Evolutionary conservation across 2,888 invertebrate genomes (phyloP), one percentile per base, ranked within the genome.

Genomic region (Gnatocerus cornutus): DNA sequence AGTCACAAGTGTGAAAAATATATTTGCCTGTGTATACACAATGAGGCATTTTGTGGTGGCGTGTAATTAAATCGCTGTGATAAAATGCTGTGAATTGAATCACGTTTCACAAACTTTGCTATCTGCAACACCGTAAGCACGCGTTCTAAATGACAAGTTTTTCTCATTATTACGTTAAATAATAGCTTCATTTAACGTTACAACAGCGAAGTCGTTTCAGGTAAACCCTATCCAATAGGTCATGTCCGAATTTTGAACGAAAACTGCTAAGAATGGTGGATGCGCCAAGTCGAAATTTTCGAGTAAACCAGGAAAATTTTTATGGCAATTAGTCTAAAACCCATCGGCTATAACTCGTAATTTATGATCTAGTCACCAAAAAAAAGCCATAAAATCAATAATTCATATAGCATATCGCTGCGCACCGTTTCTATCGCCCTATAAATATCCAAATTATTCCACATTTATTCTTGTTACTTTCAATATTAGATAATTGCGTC

Each of bases 141-240:
- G 62, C 66, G 61, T 66, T 56, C 48, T 48, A 66, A 70, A 66
- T 62, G 66, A 66, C 70, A 66, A 62, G 66, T 70, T 70, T 70
- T 70, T 70, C 70, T 66, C 70, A 70, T 70, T 70, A 70, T 66
- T 70, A 62, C 70, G 65, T 50, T 70, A 66, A 70, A 70, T 70
- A 70, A 70, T 70, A 66, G 70, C 70, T 70, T 70, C 66, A 70
- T 70, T 70, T 62, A 43, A 41, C 9, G 52, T 45, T 62, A 52
- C 63, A 64, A 65, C 69, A 33, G 30, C 45, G 12, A 59, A 69
- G 53, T 33, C 46, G 63, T n/a, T n/a, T n/a, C n/a, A n/a, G n/a
- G n/a, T n/a, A n/a, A n/a, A n/a, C n/a, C n/a, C n/a, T n/a, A n/a
- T n/a, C n/a, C n/a, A n/a, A n/a, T n/a, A n/a, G n/a, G n/a, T n/a